These are phyloP conservation scores for Strix occidentalis DNA, from an alignment of 2,797 vertebrate species.

Conservation along the genomic window DNA sequence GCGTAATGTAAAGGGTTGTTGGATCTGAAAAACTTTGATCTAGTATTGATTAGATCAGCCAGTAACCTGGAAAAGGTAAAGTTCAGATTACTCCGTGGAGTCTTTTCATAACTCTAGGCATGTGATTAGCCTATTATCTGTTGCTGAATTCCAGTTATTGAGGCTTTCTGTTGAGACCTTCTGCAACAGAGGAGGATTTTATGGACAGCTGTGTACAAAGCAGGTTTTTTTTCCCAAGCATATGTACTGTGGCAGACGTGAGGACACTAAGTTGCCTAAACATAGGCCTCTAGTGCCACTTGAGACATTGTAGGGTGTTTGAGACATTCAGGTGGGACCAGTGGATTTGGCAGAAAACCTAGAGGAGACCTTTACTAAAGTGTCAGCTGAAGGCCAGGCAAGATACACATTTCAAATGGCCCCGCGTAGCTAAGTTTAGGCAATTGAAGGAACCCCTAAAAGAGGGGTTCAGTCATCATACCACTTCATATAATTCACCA, in stretches of 20 bases:
- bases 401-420: neutral
- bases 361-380: neutral
- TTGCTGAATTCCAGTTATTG: neutral
- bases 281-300: neutral
- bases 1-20: neutral
- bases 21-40: neutral
- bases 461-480: accelerated
- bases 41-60: neutral
- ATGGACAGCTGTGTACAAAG: neutral
- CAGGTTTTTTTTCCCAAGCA: neutral
- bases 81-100: neutral
- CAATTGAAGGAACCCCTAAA: neutral
- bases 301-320: neutral
- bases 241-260: neutral
- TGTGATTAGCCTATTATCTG: neutral
- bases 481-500: neutral
- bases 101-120: neutral
- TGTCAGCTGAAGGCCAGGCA: neutral
- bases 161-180: neutral
- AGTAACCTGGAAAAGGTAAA: neutral
- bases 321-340: neutral
- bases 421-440: neutral
- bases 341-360: neutral
- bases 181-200: neutral
- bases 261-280: neutral